A percentile compares a stretch with the other conserved stretches of the same genome.
These are phyloP conservation scores for Dendrophyllia cribrosa DNA, from an alignment of 64 coral and sea anemone genomes.

Conservation along the genomic window DNA sequence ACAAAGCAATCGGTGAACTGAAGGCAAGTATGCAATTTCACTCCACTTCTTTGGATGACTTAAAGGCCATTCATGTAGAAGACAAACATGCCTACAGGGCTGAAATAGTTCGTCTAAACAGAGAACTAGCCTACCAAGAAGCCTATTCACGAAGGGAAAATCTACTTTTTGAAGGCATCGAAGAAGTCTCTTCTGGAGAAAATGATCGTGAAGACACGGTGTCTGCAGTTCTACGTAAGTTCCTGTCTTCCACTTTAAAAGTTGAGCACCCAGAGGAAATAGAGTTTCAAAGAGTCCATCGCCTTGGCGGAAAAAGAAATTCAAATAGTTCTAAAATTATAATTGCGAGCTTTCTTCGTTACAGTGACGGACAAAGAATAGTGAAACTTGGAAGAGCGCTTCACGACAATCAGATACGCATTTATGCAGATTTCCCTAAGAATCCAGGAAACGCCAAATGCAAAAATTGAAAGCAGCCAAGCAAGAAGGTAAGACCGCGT, in stretches of 20 bases:
- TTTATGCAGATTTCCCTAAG: not conserved
- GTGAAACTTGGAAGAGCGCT: not conserved
- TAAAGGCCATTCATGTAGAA: too few species aligned
- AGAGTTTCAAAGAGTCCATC: not conserved
- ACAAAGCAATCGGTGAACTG: too few species aligned
- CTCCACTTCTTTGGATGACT: too few species aligned
- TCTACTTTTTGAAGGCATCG: too few species aligned
- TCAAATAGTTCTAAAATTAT: not conserved
- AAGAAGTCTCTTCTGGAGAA: too few species aligned
- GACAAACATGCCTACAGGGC: too few species aligned
- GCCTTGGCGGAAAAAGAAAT: not conserved
- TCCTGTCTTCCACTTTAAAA: not conserved
- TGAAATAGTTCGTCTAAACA: too few species aligned
- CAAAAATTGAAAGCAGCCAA: not conserved
- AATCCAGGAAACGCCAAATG: not conserved
- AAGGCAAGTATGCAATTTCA: too few species aligned
- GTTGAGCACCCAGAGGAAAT: not conserved
- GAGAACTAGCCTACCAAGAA: too few species aligned
- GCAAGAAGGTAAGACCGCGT: not conserved
- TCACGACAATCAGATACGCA: not conserved
- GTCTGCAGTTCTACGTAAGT: not conserved
- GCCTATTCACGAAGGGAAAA: too few species aligned
- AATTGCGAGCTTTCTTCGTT: not conserved
- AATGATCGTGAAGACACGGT: not conserved
- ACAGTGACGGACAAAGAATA: not conserved